Conservation (phyloP, 2,113 vertebrate genomes). For the Xyliphius kryptos region DNA sequence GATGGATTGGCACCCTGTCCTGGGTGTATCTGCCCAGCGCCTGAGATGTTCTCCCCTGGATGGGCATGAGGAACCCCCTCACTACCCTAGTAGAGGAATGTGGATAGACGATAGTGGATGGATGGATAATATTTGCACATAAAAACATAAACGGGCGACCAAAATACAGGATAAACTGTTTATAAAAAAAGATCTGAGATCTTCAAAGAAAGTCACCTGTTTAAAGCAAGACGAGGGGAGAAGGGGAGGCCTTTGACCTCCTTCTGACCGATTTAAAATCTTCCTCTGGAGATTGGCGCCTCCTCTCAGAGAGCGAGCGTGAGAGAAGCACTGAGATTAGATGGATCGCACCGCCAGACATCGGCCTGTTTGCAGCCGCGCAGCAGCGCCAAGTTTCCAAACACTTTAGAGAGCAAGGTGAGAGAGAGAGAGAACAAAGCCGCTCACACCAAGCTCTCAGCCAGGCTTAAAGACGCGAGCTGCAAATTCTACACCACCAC, state of each 20-base stretch:
- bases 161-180: too few species aligned
- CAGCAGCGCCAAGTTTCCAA: slow-evolving; percentile 56
- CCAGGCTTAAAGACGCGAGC: slow-evolving; percentile 47
- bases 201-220: too few species aligned
- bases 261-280: slow-evolving; percentile 28
- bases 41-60: too few species aligned
- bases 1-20: too few species aligned
- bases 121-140: too few species aligned
- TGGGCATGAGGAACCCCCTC: too few species aligned
- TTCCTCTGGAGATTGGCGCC: slow-evolving; percentile 11
- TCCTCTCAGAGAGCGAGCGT: slow-evolving; percentile 2
- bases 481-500: too few species aligned
- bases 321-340: slow-evolving; percentile 50
- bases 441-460: slow-evolving; percentile 19
- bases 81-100: too few species aligned
- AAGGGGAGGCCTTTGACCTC: slow-evolving; percentile 27
- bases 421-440: slow-evolving; percentile 59
- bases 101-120: too few species aligned
- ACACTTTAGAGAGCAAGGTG: slow-evolving; percentile 57
- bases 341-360: slow-evolving; percentile 55
- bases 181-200: too few species aligned
- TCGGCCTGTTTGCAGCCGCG: slow-evolving; percentile 59
- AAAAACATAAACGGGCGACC: too few species aligned
- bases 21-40: too few species aligned
- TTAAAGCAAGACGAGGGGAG: background rate